Percentiles rank a stretch among this genome's conserved stretches.
Conservation (phyloP, 2,888 invertebrate species). For the Adela reaumurella region DNA sequence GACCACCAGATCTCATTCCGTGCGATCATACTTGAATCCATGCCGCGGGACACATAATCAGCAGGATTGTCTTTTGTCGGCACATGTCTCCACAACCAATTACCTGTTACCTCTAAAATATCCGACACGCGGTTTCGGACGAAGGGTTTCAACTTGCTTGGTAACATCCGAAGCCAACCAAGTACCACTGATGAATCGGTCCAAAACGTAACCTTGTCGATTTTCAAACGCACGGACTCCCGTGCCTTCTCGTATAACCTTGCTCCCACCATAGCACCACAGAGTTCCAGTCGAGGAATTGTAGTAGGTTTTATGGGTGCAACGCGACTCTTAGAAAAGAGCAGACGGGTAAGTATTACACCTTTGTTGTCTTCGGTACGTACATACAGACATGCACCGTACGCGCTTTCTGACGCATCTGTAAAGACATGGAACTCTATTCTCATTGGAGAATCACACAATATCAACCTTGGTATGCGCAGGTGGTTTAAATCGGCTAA, state of each 20-base stretch:
- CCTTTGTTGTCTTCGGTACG: constrained; percentile 9
- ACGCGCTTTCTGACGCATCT: constrained; percentile 17
- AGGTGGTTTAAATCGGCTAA: constrained; percentile 5
- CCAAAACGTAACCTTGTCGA: constrained; percentile 13
- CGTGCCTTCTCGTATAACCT: constrained; percentile 15
- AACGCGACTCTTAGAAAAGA: constrained; percentile 15
- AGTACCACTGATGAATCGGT: constrained; percentile 17
- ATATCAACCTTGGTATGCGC: constrained; percentile 6
- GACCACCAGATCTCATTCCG: too few relatives aligned
- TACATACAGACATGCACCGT: constrained; percentile 16
- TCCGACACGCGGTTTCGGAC: constrained; percentile 16
- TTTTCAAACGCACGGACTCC: constrained; percentile 9
- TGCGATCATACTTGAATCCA: too few relatives aligned
- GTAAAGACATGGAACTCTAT: constrained; percentile 16
- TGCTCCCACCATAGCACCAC: constrained; percentile 16
- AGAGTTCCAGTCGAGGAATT: constrained; percentile 18
- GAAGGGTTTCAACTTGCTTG: constrained; percentile 15
- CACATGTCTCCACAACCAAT: constrained; percentile 14
- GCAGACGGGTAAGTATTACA: constrained; percentile 8
- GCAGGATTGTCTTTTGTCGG: constrained; percentile 1
- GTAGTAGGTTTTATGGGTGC: constrained; percentile 16
- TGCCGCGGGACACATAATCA: too few relatives aligned
- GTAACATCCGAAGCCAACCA: constrained; percentile 16
- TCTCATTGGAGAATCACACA: constrained; percentile 8
- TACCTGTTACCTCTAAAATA: constrained; percentile 13